phyloP scores from a whole-genome alignment of 1,140 invertebrate species.

The Hyphantria cunea region DNA sequence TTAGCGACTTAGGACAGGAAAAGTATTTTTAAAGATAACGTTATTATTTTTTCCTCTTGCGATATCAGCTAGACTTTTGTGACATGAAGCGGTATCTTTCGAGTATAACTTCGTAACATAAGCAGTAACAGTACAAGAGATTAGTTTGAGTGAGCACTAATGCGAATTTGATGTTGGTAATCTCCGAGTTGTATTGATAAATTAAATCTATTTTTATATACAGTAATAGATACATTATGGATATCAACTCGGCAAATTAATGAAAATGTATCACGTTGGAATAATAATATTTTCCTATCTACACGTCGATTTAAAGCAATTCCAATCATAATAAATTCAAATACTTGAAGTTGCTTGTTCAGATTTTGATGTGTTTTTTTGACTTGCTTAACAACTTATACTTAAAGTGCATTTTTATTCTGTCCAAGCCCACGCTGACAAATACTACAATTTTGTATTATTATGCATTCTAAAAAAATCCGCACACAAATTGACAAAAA shows the following conservation, averaged over 20 bases:
- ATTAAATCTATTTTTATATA: neutral
- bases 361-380: too few species aligned
- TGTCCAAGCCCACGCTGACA: too few species aligned
- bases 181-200: neutral
- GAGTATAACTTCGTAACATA: neutral
- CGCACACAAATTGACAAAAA: too few species aligned
- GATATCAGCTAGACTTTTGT: neutral
- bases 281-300: neutral
- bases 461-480: too few species aligned
- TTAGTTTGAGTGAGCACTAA: neutral
- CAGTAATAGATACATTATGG: neutral
- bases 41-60: neutral
- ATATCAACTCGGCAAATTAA: neutral
- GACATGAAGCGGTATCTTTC: neutral
- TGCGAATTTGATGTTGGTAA: conserved; percentile 3
- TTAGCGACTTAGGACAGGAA: neutral
- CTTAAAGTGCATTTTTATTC: too few species aligned
- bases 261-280: neutral
- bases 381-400: too few species aligned
- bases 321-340: too few species aligned
- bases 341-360: too few species aligned
- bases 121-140: neutral
- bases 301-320: neutral
- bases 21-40: neutral
- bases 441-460: too few species aligned